phyloP scores from a whole-genome alignment of 2,888 invertebrate genomes.

The Temnothorax unifasciatus region DNA sequence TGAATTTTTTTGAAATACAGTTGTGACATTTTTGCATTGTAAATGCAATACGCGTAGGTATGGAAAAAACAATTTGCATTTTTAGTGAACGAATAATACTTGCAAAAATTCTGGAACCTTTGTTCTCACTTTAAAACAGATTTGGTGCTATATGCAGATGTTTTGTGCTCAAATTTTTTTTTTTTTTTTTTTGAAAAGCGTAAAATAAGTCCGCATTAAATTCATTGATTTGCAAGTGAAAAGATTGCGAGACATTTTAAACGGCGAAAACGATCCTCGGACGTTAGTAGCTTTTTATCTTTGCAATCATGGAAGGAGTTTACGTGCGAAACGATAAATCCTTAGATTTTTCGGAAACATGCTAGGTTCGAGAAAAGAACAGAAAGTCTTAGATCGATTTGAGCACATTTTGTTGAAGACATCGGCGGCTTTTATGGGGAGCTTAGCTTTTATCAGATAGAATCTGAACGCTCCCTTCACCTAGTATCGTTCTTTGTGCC shows the following conservation, averaged over 20 bases:
- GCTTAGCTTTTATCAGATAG: conserved; percentile 50
- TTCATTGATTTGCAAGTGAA: neutral
- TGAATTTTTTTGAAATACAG: neutral
- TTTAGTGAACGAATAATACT: neutral
- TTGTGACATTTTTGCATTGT: conserved; percentile 12
- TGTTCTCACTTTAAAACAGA: neutral
- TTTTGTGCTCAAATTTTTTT: neutral
- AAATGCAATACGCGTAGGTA: neutral
- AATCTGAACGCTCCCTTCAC: conserved; percentile 22
- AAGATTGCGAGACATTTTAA: neutral
- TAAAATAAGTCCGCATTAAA: neutral
- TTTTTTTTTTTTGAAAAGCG: neutral
- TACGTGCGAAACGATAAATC: conserved; percentile 52
- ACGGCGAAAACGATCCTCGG: neutral
- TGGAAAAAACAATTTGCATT: neutral
- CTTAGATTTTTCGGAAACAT: conserved; percentile 34
- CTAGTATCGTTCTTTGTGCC: neutral
- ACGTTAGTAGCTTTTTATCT: conserved; percentile 8
- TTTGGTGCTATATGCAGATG: neutral
- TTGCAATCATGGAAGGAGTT: neutral
- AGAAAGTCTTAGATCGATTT: conserved; percentile 48
- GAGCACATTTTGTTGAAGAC: conserved; percentile 52
- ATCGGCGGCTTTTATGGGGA: conserved; percentile 54
- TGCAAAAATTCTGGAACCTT: neutral
- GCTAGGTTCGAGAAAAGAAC: neutral